Conservation (phyloP, 1,140 invertebrate species). For the Parapsyche elsis region DNA sequence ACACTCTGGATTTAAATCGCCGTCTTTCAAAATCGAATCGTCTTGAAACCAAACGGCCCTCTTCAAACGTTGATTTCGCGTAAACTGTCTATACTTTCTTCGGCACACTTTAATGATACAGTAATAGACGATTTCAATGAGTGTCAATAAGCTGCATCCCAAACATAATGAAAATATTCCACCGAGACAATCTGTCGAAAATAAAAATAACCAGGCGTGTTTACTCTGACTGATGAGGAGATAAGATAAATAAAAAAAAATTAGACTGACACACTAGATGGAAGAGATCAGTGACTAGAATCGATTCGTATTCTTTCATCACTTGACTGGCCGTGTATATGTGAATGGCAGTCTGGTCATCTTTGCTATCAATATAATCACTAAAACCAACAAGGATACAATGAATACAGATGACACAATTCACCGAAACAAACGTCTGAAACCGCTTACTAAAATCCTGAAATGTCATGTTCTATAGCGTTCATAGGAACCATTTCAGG, state of each 20-base stretch:
- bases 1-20: neutral
- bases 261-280: constrained; percentile 27
- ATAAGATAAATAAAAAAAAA: neutral
- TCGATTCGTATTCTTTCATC: constrained; percentile 30
- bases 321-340: constrained; percentile 39
- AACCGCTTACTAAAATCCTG: constrained; percentile 40
- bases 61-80: neutral
- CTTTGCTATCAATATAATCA: neutral
- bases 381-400: constrained; percentile 17
- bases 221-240: too few relatives aligned
- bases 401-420: too few relatives aligned
- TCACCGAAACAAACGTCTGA: too few relatives aligned
- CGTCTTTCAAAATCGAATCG: neutral
- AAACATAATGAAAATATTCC: constrained; percentile 58
- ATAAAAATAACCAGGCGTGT: neutral
- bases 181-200: constrained; percentile 56
- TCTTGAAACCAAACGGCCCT: neutral
- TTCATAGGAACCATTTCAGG: constrained; percentile 30
- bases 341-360: constrained; percentile 32
- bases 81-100: neutral
- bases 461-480: constrained; percentile 28
- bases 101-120: constrained; percentile 30
- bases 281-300: constrained; percentile 26
- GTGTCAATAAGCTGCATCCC: constrained; percentile 58
- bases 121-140: constrained; percentile 58